phyloP scores from a whole-genome alignment of 1,140 invertebrate genomes.

The Ridgeia piscesae region DNA sequence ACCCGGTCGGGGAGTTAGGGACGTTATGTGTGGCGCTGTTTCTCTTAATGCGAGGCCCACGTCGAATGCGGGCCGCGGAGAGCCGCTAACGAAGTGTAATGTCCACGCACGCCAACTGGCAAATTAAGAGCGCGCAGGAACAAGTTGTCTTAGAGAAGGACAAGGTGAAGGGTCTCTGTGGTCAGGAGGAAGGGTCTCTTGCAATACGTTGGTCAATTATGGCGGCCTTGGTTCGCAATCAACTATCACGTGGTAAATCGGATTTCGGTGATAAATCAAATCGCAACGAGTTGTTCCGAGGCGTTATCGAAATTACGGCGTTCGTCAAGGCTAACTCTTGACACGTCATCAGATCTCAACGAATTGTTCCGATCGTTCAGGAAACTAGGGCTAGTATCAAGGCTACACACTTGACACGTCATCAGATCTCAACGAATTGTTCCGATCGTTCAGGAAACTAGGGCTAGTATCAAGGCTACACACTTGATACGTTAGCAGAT shows the following conservation, averaged over 20 bases:
- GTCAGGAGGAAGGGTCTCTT: neutral
- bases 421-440: no score
- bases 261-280: neutral
- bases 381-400: no score
- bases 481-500: no score
- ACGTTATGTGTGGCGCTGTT: neutral
- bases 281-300: neutral
- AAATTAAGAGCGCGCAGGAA: neutral
- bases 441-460: no score
- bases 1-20: neutral
- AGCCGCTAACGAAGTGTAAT: neutral
- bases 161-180: neutral
- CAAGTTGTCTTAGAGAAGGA: neutral
- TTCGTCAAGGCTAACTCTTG: neutral
- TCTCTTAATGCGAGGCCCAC: neutral
- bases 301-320: neutral
- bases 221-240: neutral
- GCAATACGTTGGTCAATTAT: neutral
- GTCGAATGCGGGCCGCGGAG: neutral
- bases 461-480: no score
- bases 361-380: no score
- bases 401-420: no score
- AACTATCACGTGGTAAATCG: neutral
- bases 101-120: neutral
- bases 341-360: no score